Conservation (phyloP, 2,113 vertebrate genomes). For the Neolamprologus devosi region DNA sequence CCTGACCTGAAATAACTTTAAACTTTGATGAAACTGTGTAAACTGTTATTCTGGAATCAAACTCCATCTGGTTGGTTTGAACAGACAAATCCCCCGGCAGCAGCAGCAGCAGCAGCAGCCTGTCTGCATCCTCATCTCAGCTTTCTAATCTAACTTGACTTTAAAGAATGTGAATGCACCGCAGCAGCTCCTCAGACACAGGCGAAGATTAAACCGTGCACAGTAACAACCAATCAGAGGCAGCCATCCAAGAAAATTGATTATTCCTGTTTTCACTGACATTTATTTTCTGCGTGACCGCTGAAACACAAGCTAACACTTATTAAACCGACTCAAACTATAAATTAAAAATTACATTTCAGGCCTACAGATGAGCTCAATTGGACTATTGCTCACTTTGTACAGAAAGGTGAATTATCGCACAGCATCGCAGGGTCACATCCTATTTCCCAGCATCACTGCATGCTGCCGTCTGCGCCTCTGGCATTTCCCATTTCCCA, state of each 20-base stretch:
- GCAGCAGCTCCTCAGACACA: neutral
- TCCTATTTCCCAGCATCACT: neutral
- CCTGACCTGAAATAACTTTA: neutral
- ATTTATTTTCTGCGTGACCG: neutral
- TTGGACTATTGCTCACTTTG: neutral
- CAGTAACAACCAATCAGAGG: neutral
- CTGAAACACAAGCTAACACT: neutral
- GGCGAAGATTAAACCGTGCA: neutral
- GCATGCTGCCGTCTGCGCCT: neutral
- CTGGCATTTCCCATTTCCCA: neutral
- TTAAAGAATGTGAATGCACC: neutral
- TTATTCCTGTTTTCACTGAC: neutral
- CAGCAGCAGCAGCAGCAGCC: neutral
- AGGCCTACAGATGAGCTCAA: neutral
- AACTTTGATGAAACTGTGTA: neutral
- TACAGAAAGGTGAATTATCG: neutral
- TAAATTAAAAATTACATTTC: neutral
- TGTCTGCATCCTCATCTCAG: neutral
- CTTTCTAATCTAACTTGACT: neutral
- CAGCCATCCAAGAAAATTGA: neutral
- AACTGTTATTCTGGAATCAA: neutral
- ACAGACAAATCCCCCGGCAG: neutral
- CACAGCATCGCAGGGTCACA: fast-evolving
- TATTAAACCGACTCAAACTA: neutral
- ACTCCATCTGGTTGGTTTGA: neutral